phyloP scores from a whole-genome alignment of 2,888 invertebrate species.

The Pasiphila rectangulata region DNA sequence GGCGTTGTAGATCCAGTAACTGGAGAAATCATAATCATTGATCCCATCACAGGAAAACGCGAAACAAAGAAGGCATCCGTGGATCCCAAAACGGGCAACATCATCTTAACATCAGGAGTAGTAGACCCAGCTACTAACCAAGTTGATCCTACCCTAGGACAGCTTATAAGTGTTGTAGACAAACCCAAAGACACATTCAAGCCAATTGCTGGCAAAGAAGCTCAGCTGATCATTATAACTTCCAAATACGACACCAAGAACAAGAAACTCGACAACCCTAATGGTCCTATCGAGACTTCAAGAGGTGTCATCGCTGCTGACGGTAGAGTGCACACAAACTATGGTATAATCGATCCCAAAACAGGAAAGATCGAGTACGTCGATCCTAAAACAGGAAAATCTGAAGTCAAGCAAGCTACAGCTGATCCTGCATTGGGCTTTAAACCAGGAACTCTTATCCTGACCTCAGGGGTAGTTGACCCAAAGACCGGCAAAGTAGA shows the following conservation, averaged over 20 bases:
- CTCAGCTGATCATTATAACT: slow-evolving; percentile 70
- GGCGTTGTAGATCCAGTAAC: slow-evolving; percentile 78
- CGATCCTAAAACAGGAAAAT: slow-evolving; percentile 77
- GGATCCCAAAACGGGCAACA: slow-evolving; percentile 81
- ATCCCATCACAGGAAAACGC: slow-evolving; percentile 81
- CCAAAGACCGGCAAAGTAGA: slow-evolving; percentile 81
- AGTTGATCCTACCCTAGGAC: slow-evolving; percentile 76
- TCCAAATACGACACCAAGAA: slow-evolving; percentile 79
- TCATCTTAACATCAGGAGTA: slow-evolving; percentile 75
- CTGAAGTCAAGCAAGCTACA: slow-evolving; percentile 77
- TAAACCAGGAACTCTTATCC: slow-evolving; percentile 73
- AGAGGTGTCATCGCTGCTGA: slow-evolving; percentile 61
- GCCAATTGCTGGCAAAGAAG: slow-evolving; percentile 61
- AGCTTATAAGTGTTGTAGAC: slow-evolving; percentile 61
- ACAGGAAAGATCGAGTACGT: slow-evolving; percentile 77
- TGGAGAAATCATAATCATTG: slow-evolving; percentile 76
- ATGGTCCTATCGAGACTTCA: slow-evolving; percentile 70
- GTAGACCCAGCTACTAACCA: slow-evolving; percentile 77
- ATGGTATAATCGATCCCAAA: slow-evolving; percentile 74
- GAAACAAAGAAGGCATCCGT: slow-evolving; percentile 82
- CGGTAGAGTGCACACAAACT: slow-evolving; percentile 74
- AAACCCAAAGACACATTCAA: slow-evolving; percentile 52
- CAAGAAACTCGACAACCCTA: slow-evolving; percentile 75
- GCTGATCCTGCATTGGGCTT: slow-evolving; percentile 79
- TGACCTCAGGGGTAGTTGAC: slow-evolving; percentile 79